Evolutionary conservation across 2,888 invertebrate genomes (phyloP).

Genomic region (Adelphocoris suturalis): DNA sequence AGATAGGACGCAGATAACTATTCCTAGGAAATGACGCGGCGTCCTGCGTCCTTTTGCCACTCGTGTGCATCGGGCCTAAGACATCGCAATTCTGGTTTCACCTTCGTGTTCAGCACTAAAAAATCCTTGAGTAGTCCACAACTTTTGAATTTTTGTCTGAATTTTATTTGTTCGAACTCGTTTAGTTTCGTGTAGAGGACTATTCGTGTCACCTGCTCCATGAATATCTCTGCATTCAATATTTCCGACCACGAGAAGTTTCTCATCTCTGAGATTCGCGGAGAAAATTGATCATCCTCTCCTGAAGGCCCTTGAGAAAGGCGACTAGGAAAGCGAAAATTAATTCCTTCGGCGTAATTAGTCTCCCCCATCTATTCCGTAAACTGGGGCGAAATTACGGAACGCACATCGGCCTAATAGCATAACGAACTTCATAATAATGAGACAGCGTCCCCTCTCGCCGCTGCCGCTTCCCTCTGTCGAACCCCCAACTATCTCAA

Average conservation of each 20-base stretch:
- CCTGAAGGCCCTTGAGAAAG: not conserved
- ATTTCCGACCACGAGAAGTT: not conserved
- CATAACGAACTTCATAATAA: conserved; percentile 35
- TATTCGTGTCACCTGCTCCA: no score
- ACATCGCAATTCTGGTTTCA: no score
- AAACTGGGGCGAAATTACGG: conserved; percentile 1
- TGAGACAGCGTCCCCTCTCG: conserved; percentile 18
- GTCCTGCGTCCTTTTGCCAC: no score
- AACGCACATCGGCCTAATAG: conserved; percentile 36
- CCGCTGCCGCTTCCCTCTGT: not conserved
- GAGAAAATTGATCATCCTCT: conserved; percentile 15
- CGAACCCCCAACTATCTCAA: conserved; percentile 12
- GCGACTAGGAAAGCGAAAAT: conserved; percentile 22
- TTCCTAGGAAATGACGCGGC: no score
- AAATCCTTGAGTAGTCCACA: no score
- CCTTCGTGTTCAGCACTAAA: no score
- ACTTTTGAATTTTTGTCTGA: no score
- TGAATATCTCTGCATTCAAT: no score
- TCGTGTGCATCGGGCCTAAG: no score
- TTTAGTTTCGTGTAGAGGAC: no score
- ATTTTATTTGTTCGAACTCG: no score
- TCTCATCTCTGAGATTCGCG: not conserved
- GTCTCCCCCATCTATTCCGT: not conserved
- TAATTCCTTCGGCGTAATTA: conserved; percentile 24
- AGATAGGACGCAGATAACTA: no score